phyloP scores from a whole-genome alignment of 1,140 invertebrate genomes.

The Eriosoma lanigerum region DNA sequence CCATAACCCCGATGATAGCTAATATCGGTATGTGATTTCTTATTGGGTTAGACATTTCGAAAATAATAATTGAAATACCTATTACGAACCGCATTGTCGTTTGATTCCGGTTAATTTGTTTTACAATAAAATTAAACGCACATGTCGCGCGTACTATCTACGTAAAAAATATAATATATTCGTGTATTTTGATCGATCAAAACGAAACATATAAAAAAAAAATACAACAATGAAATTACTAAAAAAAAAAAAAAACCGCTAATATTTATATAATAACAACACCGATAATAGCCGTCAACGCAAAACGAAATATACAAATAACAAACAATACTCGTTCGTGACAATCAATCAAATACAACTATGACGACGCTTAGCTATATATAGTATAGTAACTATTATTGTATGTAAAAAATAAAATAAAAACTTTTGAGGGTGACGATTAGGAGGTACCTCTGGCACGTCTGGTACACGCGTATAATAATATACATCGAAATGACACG shows the following conservation, averaged over 20 bases:
- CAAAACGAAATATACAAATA: conserved; percentile 24
- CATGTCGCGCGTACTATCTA: no score
- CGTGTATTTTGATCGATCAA: not conserved
- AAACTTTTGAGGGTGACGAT: no score
- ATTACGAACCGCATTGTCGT: no score
- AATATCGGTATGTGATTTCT: no score
- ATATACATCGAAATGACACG: not conserved
- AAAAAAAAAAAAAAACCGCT: not conserved
- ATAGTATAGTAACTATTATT: no score
- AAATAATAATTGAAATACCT: no score
- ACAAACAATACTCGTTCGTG: not conserved
- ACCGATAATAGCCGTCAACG: not conserved
- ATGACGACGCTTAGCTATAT: not conserved
- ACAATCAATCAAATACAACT: conserved; percentile 37
- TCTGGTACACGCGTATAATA: conserved; percentile 32
- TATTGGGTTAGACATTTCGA: no score
- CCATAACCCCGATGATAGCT: no score
- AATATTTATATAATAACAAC: not conserved
- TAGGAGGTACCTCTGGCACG: not conserved
- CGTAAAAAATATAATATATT: no score
- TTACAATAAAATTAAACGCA: no score
- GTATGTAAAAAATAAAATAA: no score
- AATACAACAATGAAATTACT: not conserved
- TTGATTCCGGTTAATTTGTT: no score
- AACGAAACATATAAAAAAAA: not conserved